phyloP scores from a whole-genome alignment of 1,140 invertebrate species.

The Araneus ventricosus region DNA sequence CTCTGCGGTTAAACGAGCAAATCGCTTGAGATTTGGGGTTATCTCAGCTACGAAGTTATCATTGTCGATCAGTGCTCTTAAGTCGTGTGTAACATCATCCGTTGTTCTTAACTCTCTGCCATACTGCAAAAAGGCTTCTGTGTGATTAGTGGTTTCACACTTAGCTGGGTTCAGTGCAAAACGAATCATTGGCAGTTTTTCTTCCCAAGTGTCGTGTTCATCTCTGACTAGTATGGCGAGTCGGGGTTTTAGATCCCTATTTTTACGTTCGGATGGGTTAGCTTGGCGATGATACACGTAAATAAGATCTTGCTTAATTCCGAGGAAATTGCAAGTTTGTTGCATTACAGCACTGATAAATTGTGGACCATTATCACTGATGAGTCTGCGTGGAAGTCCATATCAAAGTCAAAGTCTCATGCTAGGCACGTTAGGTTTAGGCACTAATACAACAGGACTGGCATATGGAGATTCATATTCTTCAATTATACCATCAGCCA shows the following conservation, averaged over 20 bases:
- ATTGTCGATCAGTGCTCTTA: constrained; percentile 7
- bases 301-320: not conserved
- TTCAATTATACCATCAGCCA: constrained; percentile 38
- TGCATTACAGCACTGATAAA: constrained; percentile 17
- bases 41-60: not conserved
- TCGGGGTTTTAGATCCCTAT: not conserved
- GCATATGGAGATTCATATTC: constrained; percentile 53
- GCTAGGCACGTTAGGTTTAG: constrained; percentile 77
- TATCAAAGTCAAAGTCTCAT: constrained; percentile 64
- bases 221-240: constrained; percentile 33
- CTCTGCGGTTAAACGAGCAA: not conserved
- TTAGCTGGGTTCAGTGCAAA: not conserved
- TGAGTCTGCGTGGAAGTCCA: too few relatives aligned
- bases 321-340: not conserved
- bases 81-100: constrained; percentile 3
- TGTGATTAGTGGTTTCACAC: not conserved
- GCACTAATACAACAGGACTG: constrained; percentile 76
- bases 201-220: not conserved
- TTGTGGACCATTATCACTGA: too few relatives aligned
- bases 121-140: not conserved
- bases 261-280: constrained; percentile 46
- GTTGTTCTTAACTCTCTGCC: not conserved
- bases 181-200: constrained; percentile 20
- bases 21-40: not conserved
- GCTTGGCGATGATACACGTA: constrained; percentile 52